Base-by-base conservation (phyloP, 2,888 invertebrate genomes). In the Agonum fuliginosum region DNA sequence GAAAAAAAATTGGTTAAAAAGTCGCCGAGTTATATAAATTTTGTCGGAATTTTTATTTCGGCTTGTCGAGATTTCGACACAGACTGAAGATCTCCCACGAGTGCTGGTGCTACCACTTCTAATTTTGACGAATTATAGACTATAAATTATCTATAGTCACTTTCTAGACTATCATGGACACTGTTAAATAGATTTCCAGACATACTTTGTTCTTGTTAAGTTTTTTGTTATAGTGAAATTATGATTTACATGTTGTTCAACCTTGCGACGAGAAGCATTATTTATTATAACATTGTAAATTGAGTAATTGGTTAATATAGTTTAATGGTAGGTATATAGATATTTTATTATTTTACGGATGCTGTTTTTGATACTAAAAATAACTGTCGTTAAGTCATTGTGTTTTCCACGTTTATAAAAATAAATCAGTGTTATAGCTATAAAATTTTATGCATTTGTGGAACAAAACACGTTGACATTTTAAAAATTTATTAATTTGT, bases 111-210 rank as follows among this genome's bases (percentile, higher is more conserved):
- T 46, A 6, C 8, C 58, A 8, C 10, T 17, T n/a, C 30, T n/a
- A 14, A 62, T 30, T 62, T 62, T 62, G 58, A 62, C 58, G 58
- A 27, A 54, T 54, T 46, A 19, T 14, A 48, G 48, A 8, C 19
- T 20, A 20, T 30, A 62, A 62, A 62, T 62, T 62, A 62, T 30
- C 30, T 12, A 48, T 54, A 14, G 8, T 17, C 14, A 30, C 27
- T 62, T 62, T 62, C 58, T 30, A 62, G 54, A n/a, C n/a, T 54
- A 54, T 30, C 58, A 62, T 30, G 58, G 58, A 62, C 58, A 62
- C 58, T 30, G 19, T 27, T 62, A 62, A 30, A 62, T 30, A 51
- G 54, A 54, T 54, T 54, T 54, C 12, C 22, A 54, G 27, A 27
- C 54, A 17, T 48, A 54, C 27, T 62, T 62, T 62, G 30, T 62